phyloP scores from a whole-genome alignment of 2,113 vertebrate species.

The Holacanthus passer region DNA sequence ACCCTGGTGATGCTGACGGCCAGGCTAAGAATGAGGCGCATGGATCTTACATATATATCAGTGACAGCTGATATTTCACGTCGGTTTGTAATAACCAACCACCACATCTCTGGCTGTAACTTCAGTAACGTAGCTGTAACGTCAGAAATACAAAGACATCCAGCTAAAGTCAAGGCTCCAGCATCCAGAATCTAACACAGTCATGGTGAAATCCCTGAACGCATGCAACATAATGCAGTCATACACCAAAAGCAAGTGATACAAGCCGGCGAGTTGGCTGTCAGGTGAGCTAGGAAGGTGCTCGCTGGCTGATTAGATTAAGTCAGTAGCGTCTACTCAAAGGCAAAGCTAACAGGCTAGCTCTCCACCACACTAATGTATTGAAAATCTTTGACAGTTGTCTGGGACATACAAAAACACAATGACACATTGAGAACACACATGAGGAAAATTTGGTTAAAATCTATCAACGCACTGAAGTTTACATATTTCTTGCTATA shows the following conservation, averaged over 20 bases:
- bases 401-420: background rate
- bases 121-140: no score
- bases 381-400: background rate
- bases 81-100: background rate
- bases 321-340: background rate
- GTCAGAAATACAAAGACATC: background rate
- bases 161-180: background rate
- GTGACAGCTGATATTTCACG: background rate
- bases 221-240: background rate
- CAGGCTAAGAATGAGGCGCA: background rate
- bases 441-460: accelerated
- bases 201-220: background rate
- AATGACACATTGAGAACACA: background rate
- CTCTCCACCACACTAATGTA: background rate
- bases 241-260: background rate
- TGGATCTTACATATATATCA: background rate
- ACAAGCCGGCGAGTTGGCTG: background rate
- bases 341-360: constrained; percentile 5
- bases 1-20: background rate
- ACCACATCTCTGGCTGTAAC: background rate
- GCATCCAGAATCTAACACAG: background rate
- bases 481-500: background rate
- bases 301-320: constrained; percentile 34
- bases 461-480: background rate
- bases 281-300: constrained; percentile 11